These are phyloP conservation scores for Gisinianus flammeolus DNA, from an alignment of 2,888 invertebrate species.

Conservation along the genomic window DNA sequence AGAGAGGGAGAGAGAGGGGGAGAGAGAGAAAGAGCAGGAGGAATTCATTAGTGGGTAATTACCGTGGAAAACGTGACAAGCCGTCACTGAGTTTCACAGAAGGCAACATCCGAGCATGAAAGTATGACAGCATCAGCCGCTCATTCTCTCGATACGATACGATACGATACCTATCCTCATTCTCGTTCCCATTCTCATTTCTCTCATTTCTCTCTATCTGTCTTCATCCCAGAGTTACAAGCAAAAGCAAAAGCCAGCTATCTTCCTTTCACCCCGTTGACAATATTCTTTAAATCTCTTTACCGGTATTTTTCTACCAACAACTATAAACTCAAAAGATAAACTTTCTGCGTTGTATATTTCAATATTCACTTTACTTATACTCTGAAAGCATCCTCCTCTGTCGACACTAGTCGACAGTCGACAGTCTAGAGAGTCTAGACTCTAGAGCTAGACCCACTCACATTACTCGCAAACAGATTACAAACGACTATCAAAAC, in stretches of 20 bases:
- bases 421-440: no score
- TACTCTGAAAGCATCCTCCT: no score
- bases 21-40: conserved; percentile 42
- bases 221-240: no score
- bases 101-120: conserved; percentile 38
- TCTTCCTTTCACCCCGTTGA: background rate
- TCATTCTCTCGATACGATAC: conserved; percentile 12
- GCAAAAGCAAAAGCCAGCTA: no score
- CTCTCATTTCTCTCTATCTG: background rate
- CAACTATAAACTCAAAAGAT: no score
- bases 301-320: background rate
- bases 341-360: no score
- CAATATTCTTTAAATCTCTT: background rate
- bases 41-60: conserved; percentile 59
- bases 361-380: no score
- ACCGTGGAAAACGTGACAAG: conserved; percentile 58
- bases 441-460: no score
- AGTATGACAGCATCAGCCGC: conserved; percentile 22
- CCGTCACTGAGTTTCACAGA: conserved; percentile 50
- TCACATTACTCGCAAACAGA: no score
- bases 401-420: no score
- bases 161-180: no score
- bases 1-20: conserved; percentile 17
- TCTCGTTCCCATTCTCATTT: background rate
- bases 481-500: no score